Conservation (phyloP, 2,797 vertebrate species). For the Xenentodon cancila region DNA sequence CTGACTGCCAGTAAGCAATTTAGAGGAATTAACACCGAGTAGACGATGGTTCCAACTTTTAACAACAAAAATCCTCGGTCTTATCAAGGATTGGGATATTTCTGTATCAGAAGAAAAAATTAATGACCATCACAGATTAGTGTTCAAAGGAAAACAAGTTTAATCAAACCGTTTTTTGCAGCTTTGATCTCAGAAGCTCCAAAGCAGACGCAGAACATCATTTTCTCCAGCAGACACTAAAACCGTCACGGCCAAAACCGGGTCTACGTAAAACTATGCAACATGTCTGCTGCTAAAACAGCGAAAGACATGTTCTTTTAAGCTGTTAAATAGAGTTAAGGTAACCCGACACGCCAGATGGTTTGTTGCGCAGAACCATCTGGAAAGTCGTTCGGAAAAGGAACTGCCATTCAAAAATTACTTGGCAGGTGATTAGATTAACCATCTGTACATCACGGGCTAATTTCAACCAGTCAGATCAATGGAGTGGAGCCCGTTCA, state of each 20-base stretch:
- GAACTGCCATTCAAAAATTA: neutral
- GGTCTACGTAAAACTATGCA: neutral
- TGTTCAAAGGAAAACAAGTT: neutral
- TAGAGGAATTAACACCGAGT: neutral
- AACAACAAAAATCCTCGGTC: neutral
- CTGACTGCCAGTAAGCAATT: neutral
- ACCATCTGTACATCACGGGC: neutral
- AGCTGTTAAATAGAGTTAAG: neutral
- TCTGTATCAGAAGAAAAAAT: too few relatives aligned
- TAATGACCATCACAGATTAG: neutral
- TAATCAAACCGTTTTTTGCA: neutral
- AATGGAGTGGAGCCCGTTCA: neutral
- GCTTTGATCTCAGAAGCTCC: neutral
- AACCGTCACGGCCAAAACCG: neutral
- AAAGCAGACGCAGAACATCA: neutral
- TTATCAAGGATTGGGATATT: neutral
- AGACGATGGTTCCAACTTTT: neutral
- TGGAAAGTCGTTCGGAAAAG: neutral
- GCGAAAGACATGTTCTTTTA: neutral
- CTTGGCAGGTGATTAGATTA: neutral
- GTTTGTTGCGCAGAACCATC: slow-evolving; percentile 2
- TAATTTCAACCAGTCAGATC: neutral
- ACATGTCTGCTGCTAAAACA: neutral
- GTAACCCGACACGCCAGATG: slow-evolving; percentile 2
- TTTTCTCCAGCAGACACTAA: neutral